A percentile compares a stretch with the other conserved stretches of the same genome.
Conservation (phyloP, 64 coral and sea anemone species). For the Catalaphyllia jardinei region DNA sequence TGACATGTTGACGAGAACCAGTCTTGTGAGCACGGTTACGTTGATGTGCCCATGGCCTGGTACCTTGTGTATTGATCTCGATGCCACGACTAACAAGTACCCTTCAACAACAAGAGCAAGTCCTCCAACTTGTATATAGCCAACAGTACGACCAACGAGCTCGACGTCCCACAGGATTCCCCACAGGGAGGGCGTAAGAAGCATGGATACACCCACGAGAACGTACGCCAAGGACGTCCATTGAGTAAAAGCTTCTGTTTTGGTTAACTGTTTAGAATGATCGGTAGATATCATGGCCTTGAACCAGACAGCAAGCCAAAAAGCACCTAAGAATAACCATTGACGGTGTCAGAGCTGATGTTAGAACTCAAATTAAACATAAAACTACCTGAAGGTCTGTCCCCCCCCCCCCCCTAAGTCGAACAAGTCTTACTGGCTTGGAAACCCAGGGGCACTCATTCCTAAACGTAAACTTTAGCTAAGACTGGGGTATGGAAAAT, state of each 20-base stretch:
- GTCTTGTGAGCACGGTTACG: background rate
- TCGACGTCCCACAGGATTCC: background rate
- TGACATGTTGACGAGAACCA: background rate
- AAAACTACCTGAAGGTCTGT: too few species aligned
- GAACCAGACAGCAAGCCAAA: background rate
- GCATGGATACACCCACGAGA: background rate
- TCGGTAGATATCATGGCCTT: background rate
- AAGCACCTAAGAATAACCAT: too few species aligned
- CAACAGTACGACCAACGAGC: background rate
- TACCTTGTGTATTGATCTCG: background rate
- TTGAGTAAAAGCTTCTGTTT: constrained; percentile 16
- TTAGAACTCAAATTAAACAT: background rate
- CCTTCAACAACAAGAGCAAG: constrained; percentile 4
- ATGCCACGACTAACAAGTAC: constrained; percentile 5
- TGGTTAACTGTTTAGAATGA: background rate
- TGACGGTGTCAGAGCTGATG: background rate
- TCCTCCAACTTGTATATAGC: constrained; percentile 10
- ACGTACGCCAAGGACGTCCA: constrained; percentile 11
- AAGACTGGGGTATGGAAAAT: too few species aligned
- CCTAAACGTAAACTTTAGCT: too few species aligned
- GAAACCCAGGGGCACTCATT: too few species aligned
- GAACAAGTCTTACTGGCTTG: too few species aligned
- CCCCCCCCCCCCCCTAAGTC: too few species aligned
- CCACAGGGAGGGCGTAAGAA: constrained; percentile 10
- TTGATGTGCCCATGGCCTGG: constrained; percentile 24